Conservation (phyloP, 2,888 invertebrate genomes). For the Lithosia quadra region DNA sequence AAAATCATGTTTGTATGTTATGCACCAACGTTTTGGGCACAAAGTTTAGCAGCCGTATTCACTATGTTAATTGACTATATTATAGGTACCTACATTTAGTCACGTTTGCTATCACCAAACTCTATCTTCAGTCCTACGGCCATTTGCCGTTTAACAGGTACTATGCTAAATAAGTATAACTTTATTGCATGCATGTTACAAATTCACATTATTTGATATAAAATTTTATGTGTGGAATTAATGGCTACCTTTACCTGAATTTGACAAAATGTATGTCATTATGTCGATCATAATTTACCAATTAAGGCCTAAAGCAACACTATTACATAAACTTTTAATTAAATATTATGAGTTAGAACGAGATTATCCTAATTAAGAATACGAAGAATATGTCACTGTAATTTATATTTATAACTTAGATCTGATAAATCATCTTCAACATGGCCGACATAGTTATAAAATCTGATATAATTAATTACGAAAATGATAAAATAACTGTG, state of each 20-base stretch:
- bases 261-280: background rate
- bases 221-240: background rate
- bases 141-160: too few species aligned
- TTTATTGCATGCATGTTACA: too few species aligned
- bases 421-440: conserved; percentile 4
- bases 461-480: background rate
- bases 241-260: background rate
- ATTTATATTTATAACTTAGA: conserved; percentile 1
- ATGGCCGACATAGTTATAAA: background rate
- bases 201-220: background rate
- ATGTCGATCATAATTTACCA: conserved; percentile 2
- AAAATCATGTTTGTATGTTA: too few species aligned
- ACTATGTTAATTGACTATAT: too few species aligned
- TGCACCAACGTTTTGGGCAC: too few species aligned
- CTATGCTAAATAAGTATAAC: too few species aligned
- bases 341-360: background rate
- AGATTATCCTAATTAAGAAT: conserved; percentile 2
- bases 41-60: too few species aligned
- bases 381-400: background rate
- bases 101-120: too few species aligned
- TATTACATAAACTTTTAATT: background rate
- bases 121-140: too few species aligned
- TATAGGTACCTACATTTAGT: too few species aligned
- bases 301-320: background rate
- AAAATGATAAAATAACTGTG: background rate